Percentiles rank a stretch among this genome's conserved stretches.
These are phyloP conservation scores for Montipora foliosa DNA, from an alignment of 64 coral and sea anemone genomes.

Conservation along the genomic window DNA sequence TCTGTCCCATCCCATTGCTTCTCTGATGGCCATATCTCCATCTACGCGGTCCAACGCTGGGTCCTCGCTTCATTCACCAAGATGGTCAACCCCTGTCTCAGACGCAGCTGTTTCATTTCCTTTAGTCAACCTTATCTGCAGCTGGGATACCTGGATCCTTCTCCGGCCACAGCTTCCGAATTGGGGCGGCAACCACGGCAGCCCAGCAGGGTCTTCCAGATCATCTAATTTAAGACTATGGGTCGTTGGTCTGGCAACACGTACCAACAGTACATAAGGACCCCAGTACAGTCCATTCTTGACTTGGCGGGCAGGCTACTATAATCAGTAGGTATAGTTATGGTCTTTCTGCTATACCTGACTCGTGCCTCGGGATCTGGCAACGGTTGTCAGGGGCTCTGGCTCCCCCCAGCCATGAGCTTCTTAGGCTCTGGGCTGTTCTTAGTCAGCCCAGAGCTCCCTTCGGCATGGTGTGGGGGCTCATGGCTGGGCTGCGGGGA, in stretches of 20 bases:
- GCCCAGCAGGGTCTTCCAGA: slow-evolving; percentile 14
- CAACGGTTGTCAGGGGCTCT: neutral
- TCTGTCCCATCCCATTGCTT: neutral
- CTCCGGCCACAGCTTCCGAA: neutral
- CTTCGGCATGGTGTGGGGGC: neutral
- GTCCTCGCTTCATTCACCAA: slow-evolving; percentile 1
- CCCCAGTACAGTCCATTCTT: neutral
- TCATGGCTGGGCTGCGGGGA: neutral
- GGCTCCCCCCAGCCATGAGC: neutral
- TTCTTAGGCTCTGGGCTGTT: neutral
- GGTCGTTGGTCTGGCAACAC: neutral
- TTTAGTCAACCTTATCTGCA: neutral
- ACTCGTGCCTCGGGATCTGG: neutral
- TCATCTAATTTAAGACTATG: neutral
- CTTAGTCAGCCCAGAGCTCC: neutral
- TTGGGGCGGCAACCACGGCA: neutral
- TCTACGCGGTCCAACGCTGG: neutral
- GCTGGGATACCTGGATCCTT: neutral
- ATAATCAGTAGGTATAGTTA: neutral
- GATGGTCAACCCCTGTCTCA: neutral
- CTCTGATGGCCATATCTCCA: neutral
- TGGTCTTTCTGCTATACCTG: neutral
- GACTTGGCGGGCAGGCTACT: neutral
- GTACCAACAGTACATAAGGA: neutral
- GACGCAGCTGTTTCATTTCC: neutral